Percentiles rank a stretch among this genome's conserved stretches.
phyloP scores from a whole-genome alignment of 2,888 invertebrate species.

The Parnassius smintheus region DNA sequence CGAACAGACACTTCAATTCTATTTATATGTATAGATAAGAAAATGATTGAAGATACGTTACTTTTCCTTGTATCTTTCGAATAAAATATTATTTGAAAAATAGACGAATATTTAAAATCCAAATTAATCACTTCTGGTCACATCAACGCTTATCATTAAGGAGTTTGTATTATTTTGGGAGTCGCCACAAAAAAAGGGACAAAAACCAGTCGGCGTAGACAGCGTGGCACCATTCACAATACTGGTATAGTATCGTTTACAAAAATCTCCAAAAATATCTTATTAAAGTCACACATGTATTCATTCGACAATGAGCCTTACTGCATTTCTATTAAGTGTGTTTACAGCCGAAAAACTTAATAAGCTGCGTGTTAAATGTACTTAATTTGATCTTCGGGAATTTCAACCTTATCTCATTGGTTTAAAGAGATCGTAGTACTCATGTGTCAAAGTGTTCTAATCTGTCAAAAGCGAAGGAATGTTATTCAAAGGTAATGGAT shows the following conservation, averaged over 20 bases:
- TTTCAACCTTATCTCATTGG: background rate
- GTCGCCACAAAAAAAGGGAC: constrained; percentile 12
- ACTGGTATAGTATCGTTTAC: constrained; percentile 3
- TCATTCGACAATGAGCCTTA: background rate
- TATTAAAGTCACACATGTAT: background rate
- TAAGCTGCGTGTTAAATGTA: background rate
- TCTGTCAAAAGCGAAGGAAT: constrained; percentile 69
- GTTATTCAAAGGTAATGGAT: constrained; percentile 74
- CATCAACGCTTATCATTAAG: constrained; percentile 19
- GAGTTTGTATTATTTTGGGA: constrained; percentile 18
- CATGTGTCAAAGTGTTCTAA: constrained; percentile 58
- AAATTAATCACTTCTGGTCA: constrained; percentile 15
- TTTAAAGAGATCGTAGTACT: background rate
- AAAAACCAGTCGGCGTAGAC: constrained; percentile 20
- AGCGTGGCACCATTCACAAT: constrained; percentile 16
- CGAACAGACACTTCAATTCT: too few relatives aligned
- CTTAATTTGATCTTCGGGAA: background rate
- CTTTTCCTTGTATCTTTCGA: background rate
- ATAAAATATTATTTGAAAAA: background rate
- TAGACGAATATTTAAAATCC: constrained; percentile 3
- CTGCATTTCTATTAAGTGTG: background rate
- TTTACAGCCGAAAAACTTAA: background rate
- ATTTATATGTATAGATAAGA: too few relatives aligned
- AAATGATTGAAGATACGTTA: too few relatives aligned
- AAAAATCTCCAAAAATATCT: constrained; percentile 11